Evolutionary conservation across 2,888 invertebrate species (phyloP).

Genomic region (Epirrhoe alternata): DNA sequence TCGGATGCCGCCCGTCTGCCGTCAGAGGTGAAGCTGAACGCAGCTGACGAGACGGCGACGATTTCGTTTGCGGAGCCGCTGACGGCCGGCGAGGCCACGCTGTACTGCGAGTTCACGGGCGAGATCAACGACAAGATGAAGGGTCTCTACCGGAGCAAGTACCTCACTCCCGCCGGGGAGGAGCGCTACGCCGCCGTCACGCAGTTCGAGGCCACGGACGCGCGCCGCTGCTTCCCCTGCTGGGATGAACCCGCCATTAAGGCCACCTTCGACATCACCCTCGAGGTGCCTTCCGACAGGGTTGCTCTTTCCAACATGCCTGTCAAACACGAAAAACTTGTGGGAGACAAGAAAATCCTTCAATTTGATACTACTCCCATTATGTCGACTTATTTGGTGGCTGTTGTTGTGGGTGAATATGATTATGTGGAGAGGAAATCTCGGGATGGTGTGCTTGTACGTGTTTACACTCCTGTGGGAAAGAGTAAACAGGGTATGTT

Average conservation of each 20-base stretch:
- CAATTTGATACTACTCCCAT: constrained; percentile 94
- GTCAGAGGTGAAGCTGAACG: constrained; percentile 67
- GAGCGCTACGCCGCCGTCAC: constrained; percentile 95
- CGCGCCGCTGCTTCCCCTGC: constrained; percentile 97
- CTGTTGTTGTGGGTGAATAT: constrained; percentile 97
- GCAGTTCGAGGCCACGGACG: constrained; percentile 96
- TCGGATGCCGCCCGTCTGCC: constrained; percentile 61
- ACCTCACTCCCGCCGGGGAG: constrained; percentile 89
- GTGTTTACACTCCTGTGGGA: constrained; percentile 94
- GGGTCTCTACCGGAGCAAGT: constrained; percentile 97
- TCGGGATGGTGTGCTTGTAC: constrained; percentile 91
- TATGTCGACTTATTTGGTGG: constrained; percentile 98
- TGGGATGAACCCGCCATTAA: constrained; percentile 99
- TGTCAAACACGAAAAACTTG: constrained; percentile 77
- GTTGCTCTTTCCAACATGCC: constrained; percentile 98
- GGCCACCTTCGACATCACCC: constrained; percentile 95
- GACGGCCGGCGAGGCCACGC: constrained; percentile 81
- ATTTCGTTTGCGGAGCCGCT: constrained; percentile 87
- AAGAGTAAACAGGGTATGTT: constrained; percentile 96
- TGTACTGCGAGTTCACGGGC: constrained; percentile 92
- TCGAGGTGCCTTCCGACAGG: constrained; percentile 92
- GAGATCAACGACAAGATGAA: constrained; percentile 96
- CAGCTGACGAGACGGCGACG: constrained; percentile 88
- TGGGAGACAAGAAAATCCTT: constrained; percentile 83
- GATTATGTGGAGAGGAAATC: constrained; percentile 95